Evolutionary conservation across 1,140 invertebrate species (phyloP).

Genomic region (Achatina immaculata): DNA sequence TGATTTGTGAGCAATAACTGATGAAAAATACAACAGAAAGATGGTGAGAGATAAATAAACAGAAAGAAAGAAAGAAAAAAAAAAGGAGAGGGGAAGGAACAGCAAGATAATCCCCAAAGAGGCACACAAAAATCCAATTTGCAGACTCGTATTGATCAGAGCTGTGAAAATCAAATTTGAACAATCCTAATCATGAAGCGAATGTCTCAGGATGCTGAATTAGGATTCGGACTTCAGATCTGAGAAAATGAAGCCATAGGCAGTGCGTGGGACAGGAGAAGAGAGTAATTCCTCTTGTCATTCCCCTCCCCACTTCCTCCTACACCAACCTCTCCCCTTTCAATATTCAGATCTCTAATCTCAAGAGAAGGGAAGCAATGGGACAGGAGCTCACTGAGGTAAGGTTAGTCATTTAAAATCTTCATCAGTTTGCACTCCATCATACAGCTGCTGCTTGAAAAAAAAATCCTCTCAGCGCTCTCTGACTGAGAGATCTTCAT

Average conservation of each 20-base stretch:
- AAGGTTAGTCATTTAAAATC: not conserved
- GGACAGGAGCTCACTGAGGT: not conserved
- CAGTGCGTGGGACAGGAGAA: not conserved
- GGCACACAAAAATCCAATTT: not conserved
- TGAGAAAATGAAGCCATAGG: not conserved
- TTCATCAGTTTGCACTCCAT: not conserved
- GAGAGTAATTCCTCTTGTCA: not conserved
- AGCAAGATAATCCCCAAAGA: not conserved
- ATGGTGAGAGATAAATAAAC: conserved; percentile 14
- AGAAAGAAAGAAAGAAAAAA: not conserved
- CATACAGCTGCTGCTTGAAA: too few relatives aligned
- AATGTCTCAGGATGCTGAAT: not conserved
- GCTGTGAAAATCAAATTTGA: conserved; percentile 5
- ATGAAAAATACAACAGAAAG: too few relatives aligned
- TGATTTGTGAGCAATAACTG: too few relatives aligned
- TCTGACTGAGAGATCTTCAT: too few relatives aligned
- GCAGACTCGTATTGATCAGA: conserved; percentile 6
- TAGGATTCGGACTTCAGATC: not conserved
- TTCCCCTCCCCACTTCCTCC: not conserved
- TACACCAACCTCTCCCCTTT: not conserved
- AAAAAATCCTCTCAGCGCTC: too few relatives aligned
- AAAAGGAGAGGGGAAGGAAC: not conserved
- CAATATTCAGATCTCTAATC: not conserved
- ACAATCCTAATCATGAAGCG: conserved; percentile 8
- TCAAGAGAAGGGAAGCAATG: not conserved